Evolutionary conservation across 1,140 invertebrate genomes (phyloP).

Genomic region (Gonioctena quinquepunctata): DNA sequence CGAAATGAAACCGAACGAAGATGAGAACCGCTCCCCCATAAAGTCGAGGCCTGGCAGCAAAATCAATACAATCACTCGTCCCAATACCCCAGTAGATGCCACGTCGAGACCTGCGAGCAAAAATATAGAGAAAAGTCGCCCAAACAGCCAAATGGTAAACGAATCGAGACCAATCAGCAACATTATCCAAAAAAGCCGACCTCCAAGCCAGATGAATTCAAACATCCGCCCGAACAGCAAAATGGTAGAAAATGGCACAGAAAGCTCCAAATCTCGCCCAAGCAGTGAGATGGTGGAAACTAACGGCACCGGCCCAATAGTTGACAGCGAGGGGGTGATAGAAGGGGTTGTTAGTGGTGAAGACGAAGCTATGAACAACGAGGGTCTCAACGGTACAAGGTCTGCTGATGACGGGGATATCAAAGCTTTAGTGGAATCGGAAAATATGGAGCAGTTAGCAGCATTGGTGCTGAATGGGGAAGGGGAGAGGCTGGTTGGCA

Average conservation of each 20-base stretch:
- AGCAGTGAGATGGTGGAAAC: background rate
- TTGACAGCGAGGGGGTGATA: slow-evolving; percentile 36
- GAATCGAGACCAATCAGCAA: background rate
- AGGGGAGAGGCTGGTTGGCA: slow-evolving; percentile 75
- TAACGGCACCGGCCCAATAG: slow-evolving; percentile 54
- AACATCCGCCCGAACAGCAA: slow-evolving; percentile 21
- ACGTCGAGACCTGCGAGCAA: slow-evolving; percentile 8
- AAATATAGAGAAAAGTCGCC: slow-evolving; percentile 9
- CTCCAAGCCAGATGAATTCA: slow-evolving; percentile 3
- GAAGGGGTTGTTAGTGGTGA: slow-evolving; percentile 65
- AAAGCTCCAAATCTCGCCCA: slow-evolving; percentile 15
- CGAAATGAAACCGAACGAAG: background rate
- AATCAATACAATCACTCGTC: background rate
- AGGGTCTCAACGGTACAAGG: slow-evolving; percentile 51
- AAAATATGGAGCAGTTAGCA: slow-evolving; percentile 89
- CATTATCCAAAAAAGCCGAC: background rate
- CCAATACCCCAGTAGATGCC: slow-evolving; percentile 24
- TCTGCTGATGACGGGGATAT: slow-evolving; percentile 61
- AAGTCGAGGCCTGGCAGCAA: slow-evolving; percentile 49
- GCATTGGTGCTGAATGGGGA: slow-evolving; percentile 84
- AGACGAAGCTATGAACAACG: slow-evolving; percentile 63
- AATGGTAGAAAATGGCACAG: background rate
- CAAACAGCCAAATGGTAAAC: background rate
- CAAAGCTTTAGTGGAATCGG: slow-evolving; percentile 68
- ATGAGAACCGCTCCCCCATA: slow-evolving; percentile 16